Base-by-base conservation (phyloP, 37 sponge, comb jelly and placozoan species). In the Axinella damicornis region DNA sequence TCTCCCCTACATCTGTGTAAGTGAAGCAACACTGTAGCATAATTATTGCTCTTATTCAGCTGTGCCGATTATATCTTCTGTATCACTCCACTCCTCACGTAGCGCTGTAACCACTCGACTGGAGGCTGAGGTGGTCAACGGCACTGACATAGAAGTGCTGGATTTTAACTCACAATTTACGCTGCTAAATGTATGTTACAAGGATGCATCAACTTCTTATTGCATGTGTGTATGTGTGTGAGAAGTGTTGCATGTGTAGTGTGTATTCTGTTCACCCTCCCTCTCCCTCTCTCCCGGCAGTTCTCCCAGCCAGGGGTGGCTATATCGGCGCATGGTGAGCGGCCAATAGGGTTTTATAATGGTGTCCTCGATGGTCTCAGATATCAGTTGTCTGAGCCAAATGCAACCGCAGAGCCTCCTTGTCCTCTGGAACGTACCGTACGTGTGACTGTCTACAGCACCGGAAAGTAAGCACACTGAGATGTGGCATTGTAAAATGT, bases 351-450 rank as follows among this genome's bases (percentile, higher is more conserved):
- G 20, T 63, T 59, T 2, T 83, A 56, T 35, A 62, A 83, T 15
- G 34, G 18, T 12, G 39, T 75, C 22, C 77, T 76, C 77, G 20
- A 53, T 11, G 36, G 41, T 53, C 66, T 63, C 17, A 66, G 14
- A 15, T 58, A 65, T 24, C 24, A 25, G 13, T 35, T 66, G 68
- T 53, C 40, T 2, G 14, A 1, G 1, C 14, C 54, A 54, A 5
- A 28, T 9, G 6, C 46, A 46, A 46, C 46, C 46, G 46, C 46
- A 2, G 72, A 69, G 58, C 71, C 71, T n/a, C 71, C 79, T 12
- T 85, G 86, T 77, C 86, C 86, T 15, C 46, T 77, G 31, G 9
- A 70, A 24, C 68, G 86, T 36, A 30, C 28, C 18, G 18, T 85
- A 15, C 53, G 58, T 14, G 69, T 85, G 21, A 28, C 86, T 9